Percentiles rank a stretch among this genome's conserved stretches.
These are phyloP conservation scores for Adoxophyes honmai DNA, from an alignment of 1,140 invertebrate species.

Conservation along the genomic window DNA sequence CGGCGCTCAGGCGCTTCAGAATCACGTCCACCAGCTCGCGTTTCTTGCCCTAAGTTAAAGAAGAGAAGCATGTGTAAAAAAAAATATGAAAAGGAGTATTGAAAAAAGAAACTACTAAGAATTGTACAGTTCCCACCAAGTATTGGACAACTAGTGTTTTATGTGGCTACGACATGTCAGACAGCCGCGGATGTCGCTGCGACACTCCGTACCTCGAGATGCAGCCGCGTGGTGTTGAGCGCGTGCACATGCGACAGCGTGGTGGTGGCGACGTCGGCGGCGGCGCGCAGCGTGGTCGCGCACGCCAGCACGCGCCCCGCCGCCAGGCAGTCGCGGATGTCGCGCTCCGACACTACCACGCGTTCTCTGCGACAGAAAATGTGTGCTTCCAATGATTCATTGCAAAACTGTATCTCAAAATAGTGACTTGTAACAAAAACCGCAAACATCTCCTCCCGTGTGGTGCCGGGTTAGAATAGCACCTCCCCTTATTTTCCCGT, in stretches of 20 bases:
- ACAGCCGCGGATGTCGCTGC: background rate
- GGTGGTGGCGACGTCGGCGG: constrained; percentile 82
- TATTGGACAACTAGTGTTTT: no score
- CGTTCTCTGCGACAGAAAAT: constrained; percentile 80
- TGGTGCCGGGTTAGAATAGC: no score
- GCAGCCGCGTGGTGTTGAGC: constrained; percentile 85
- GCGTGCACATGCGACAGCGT: constrained; percentile 88
- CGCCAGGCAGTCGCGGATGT: constrained; percentile 82
- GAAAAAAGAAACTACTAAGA: no score
- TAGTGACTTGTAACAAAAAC: no score
- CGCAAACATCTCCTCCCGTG: no score
- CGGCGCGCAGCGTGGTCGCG: constrained; percentile 87
- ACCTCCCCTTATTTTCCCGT: no score
- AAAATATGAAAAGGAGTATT: no score
- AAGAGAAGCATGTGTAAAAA: no score
- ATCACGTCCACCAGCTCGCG: constrained; percentile 48
- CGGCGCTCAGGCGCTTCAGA: constrained; percentile 44
- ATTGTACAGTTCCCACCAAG: no score
- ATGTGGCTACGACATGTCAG: no score
- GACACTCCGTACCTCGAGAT: constrained; percentile 77
- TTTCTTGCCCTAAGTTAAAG: constrained; percentile 41
- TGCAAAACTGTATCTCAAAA: no score
- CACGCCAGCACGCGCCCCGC: constrained; percentile 92
- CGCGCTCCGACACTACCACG: constrained; percentile 87
- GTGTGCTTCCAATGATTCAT: background rate